phyloP scores from a whole-genome alignment of 2,113 vertebrate species.

The Sander vitreus region DNA sequence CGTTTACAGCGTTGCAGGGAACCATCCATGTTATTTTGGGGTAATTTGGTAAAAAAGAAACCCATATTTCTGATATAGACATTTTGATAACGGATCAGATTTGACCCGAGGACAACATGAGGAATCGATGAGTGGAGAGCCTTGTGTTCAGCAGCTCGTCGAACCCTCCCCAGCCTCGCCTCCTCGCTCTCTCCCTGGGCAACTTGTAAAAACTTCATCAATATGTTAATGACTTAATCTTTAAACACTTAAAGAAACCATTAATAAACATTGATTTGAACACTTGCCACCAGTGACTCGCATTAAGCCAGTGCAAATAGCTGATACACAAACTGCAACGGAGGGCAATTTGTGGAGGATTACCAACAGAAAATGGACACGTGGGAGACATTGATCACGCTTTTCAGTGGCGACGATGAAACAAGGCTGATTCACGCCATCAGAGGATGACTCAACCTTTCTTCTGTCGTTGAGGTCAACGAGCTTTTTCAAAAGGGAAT shows the following conservation, averaged over 20 bases:
- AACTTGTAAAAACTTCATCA: constrained; percentile 94
- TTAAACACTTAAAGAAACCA: constrained; percentile 94
- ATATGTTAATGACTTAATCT: constrained; percentile 99
- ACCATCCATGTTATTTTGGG: too few relatives aligned
- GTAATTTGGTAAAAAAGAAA: too few relatives aligned
- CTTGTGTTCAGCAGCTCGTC: constrained; percentile 83
- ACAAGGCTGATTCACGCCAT: constrained; percentile 14
- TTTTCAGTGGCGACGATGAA: constrained; percentile 28
- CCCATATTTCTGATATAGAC: too few relatives aligned
- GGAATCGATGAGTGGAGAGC: constrained; percentile 10
- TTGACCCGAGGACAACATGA: too few relatives aligned
- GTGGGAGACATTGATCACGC: constrained; percentile 43
- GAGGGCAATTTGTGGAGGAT: constrained; percentile 69
- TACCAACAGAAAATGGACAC: constrained; percentile 45
- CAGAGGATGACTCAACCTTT: constrained; percentile 16
- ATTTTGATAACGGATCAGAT: too few relatives aligned
- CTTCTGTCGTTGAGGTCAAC: constrained; percentile 25
- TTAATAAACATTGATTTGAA: constrained; percentile 93
- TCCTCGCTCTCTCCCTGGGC: constrained; percentile 89
- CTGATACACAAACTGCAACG: constrained; percentile 88
- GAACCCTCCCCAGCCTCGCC: constrained; percentile 89
- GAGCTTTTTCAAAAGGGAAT: background rate
- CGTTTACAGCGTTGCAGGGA: too few relatives aligned
- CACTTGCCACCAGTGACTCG: constrained; percentile 87
- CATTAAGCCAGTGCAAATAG: constrained; percentile 94